These are phyloP conservation scores for Dicentrarchus labrax DNA, from an alignment of 2,113 vertebrate species.

Conservation along the genomic window DNA sequence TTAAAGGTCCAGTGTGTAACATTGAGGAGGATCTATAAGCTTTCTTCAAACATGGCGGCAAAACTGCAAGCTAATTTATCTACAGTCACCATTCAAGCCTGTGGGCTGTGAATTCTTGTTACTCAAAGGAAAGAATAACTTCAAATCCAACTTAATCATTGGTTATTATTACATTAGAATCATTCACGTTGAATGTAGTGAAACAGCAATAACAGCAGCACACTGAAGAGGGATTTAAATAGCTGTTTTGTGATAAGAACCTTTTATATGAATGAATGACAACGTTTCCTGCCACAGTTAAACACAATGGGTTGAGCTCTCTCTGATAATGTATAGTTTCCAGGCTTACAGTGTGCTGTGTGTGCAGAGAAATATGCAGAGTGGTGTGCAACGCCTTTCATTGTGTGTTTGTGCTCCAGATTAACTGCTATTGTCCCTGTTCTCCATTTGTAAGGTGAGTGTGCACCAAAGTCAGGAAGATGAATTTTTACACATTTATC, in stretches of 20 bases:
- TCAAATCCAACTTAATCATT: too few relatives aligned
- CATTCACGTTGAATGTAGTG: too few relatives aligned
- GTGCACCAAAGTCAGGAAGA: neutral
- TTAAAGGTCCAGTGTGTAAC: neutral
- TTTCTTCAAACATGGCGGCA: too few relatives aligned
- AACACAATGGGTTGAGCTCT: neutral
- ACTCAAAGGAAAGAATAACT: too few relatives aligned
- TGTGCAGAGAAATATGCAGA: conserved; percentile 4
- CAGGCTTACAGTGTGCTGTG: neutral
- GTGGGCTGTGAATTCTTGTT: too few relatives aligned
- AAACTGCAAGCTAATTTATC: too few relatives aligned
- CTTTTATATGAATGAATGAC: neutral
- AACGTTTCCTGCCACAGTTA: neutral
- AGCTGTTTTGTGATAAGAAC: neutral
- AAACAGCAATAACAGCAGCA: neutral
- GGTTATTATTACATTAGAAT: too few relatives aligned
- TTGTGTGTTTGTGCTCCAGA: conserved; percentile 19
- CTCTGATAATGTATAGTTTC: neutral
- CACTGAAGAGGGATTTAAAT: neutral
- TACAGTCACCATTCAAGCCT: too few relatives aligned
- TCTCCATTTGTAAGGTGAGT: neutral
- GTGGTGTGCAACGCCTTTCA: conserved; percentile 28
- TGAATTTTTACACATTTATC: neutral
- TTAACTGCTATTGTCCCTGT: neutral
- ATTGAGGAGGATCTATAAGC: too few relatives aligned